A percentile compares a stretch with the other conserved stretches of the same genome.
phyloP scores from a whole-genome alignment of 2,113 vertebrate species.

The Lethenteron camtschaticum region DNA sequence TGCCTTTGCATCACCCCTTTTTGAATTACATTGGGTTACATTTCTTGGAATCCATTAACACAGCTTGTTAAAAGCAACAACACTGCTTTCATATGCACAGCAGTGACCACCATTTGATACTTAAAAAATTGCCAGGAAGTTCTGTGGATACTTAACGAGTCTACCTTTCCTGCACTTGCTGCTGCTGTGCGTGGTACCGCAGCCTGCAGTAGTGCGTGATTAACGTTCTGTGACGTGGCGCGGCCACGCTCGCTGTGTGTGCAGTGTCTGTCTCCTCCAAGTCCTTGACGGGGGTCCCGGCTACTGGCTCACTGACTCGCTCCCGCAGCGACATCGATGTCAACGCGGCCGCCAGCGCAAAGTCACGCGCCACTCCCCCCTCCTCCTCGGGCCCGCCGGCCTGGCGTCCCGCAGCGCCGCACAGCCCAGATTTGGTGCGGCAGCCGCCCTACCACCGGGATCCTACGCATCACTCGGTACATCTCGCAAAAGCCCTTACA shows the following conservation, averaged over 20 bases:
- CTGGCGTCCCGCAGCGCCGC: conserved; percentile 30
- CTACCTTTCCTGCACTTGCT: not conserved
- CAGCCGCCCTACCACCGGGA: conserved; percentile 68
- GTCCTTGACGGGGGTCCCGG: conserved; percentile 21
- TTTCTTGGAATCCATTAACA: no score
- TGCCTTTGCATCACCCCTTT: no score
- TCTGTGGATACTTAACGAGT: no score
- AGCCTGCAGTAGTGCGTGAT: conserved; percentile 54
- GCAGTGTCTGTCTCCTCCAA: not conserved
- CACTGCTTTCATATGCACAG: no score
- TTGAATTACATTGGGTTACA: no score
- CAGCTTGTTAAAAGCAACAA: no score
- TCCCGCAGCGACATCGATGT: conserved; percentile 91
- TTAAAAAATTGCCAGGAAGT: no score
- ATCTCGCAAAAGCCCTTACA: conserved; percentile 2
- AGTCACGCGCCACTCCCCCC: conserved; percentile 45
- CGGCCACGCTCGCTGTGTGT: no score
- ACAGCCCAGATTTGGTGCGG: conserved; percentile 46
- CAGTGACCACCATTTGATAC: no score
- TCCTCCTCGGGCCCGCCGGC: not conserved
- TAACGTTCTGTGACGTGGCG: conserved; percentile 13
- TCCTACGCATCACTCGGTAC: conserved; percentile 97
- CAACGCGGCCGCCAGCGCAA: conserved; percentile 80
- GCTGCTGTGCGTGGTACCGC: conserved; percentile 4
- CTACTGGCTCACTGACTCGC: conserved; percentile 65